Evolutionary conservation across 2,113 vertebrate species (phyloP).

Genomic region (Ceyx cyanopectus): DNA sequence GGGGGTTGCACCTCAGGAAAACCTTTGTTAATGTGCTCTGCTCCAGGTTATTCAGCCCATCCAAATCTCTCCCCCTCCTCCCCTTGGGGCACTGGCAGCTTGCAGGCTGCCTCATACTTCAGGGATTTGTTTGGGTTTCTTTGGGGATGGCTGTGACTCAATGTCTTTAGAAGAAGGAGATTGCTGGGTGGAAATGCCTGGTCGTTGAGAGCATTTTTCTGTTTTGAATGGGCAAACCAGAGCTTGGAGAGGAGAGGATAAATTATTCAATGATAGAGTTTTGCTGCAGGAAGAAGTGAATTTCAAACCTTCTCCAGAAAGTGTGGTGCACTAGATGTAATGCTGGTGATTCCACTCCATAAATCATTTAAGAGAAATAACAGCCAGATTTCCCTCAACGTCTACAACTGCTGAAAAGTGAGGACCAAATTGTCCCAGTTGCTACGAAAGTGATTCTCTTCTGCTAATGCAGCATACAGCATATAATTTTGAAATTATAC

Average conservation of each 20-base stretch:
- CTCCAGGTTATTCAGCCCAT: not conserved
- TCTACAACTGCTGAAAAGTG: not conserved
- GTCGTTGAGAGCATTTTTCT: not conserved
- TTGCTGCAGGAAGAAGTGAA: not conserved
- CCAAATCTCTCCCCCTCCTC: not conserved
- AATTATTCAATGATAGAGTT: not conserved
- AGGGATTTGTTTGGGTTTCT: not conserved
- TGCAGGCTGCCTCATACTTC: not conserved
- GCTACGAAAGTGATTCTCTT: not conserved
- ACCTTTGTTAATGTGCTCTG: not conserved
- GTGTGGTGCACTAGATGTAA: not conserved
- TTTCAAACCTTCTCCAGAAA: not conserved
- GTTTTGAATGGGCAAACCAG: not conserved
- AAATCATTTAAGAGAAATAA: not conserved
- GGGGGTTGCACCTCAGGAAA: rapidly evolving
- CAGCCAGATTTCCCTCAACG: not conserved
- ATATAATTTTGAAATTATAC: not conserved
- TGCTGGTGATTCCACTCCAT: not conserved
- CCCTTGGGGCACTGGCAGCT: not conserved
- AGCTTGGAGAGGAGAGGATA: not conserved
- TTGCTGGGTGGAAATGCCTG: rapidly evolving
- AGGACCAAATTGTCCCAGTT: not conserved
- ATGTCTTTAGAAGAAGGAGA: not conserved
- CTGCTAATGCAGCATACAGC: not conserved
- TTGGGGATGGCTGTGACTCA: not conserved